A percentile compares a stretch with the other conserved stretches of the same genome.
These are phyloP conservation scores for Menidia menidia DNA, from an alignment of 2,797 vertebrate species.

Conservation along the genomic window DNA sequence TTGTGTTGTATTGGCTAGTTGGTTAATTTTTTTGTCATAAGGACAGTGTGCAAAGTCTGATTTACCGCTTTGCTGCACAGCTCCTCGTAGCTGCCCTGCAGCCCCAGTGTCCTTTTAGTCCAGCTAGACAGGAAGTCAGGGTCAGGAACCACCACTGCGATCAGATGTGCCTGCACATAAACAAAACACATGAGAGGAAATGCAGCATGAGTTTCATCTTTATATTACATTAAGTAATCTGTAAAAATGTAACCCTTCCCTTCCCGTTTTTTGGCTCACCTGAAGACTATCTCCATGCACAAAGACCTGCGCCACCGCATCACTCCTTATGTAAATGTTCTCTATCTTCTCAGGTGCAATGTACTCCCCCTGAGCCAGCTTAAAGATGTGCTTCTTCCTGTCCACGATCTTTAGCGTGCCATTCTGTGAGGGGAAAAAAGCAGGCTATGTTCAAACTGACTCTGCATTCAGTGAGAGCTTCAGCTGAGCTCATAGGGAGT, in stretches of 20 bases:
- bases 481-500: no score
- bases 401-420: slow-evolving; percentile 95
- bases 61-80: slow-evolving; percentile 88
- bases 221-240: background rate
- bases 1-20: background rate
- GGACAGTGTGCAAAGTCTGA: background rate
- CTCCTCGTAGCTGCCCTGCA: slow-evolving; percentile 86
- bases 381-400: slow-evolving; percentile 98
- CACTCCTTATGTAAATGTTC: slow-evolving; percentile 88
- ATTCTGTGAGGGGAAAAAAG: slow-evolving; percentile 80
- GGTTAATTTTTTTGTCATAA: background rate
- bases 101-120: slow-evolving; percentile 86
- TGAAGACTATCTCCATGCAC: slow-evolving; percentile 96
- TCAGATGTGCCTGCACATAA: slow-evolving; percentile 86
- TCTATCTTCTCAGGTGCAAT: slow-evolving; percentile 98
- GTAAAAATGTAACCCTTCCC: background rate
- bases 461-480: no score
- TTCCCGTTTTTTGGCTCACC: slow-evolving; percentile 73
- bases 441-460: background rate
- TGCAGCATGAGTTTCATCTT: background rate
- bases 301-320: slow-evolving; percentile 90
- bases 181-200: background rate
- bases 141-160: slow-evolving; percentile 92
- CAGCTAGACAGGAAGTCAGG: slow-evolving; percentile 85
- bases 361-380: slow-evolving; percentile 97